Evolutionary conservation across 2,888 invertebrate species (phyloP).

Genomic region (Lasioglossum calceatum): DNA sequence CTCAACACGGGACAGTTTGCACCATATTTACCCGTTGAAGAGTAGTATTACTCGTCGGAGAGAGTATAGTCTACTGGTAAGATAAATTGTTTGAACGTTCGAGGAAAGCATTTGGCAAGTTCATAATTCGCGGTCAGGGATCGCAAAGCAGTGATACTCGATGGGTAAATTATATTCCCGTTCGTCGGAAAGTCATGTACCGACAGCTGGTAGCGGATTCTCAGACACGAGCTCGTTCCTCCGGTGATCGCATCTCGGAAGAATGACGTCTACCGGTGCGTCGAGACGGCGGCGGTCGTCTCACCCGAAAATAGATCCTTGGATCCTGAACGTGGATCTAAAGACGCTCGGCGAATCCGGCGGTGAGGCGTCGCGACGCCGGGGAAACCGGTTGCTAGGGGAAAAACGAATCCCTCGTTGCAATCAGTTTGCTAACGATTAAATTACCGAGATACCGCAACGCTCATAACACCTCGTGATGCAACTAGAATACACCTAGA

Average conservation of each 20-base stretch:
- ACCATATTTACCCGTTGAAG: not conserved
- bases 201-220: conserved; percentile 55
- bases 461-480: not conserved
- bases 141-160: not conserved
- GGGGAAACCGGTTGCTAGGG: conserved; percentile 54
- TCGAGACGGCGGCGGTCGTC: conserved; percentile 76
- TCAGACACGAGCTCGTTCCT: conserved; percentile 49
- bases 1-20: not conserved
- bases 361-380: conserved; percentile 23
- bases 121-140: not conserved
- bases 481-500: not conserved
- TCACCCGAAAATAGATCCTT: conserved; percentile 63
- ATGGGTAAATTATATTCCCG: conserved; percentile 10
- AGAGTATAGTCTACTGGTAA: not conserved
- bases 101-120: not conserved
- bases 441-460: not conserved
- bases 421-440: conserved; percentile 30
- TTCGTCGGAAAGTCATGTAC: conserved; percentile 26
- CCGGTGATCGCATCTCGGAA: conserved; percentile 65
- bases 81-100: not conserved
- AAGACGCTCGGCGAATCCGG: conserved; percentile 32
- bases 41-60: not conserved
- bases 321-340: conserved; percentile 50
- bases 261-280: conserved; percentile 79
- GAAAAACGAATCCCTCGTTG: conserved; percentile 39